Evolutionary conservation across 2,797 vertebrate genomes (phyloP), one percentile per base, ranked within the genome.

Genomic region (Alca torda): DNA sequence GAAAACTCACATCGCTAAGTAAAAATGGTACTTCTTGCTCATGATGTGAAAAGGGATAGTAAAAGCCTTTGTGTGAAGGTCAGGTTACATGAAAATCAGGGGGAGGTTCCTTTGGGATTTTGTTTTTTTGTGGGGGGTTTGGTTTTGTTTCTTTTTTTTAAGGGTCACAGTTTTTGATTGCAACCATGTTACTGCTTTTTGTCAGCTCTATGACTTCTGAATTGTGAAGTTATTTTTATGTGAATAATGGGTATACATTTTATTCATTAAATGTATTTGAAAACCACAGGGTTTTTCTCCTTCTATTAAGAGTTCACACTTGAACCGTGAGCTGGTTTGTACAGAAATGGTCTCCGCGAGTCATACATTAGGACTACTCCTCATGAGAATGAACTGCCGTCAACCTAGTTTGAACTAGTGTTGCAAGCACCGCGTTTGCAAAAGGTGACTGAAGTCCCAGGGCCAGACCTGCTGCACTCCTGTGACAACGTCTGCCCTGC

Each of bases 181-280:
- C 31, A 63, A 43, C 46, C n/a, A 30, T 26, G 28, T 59, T 90
- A 82, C 18, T 63, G 56, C 67, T 93, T 92, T 76, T 61, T 94
- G 56, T 89, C 74, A 95, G 48, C 76, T 95, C 25, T 61, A 72
- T 48, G 68, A 70, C 84, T 94, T 95, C 35, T 79, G 68, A 97
- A 72, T 39, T 94, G 39, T 94, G 91, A 91, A 97, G 75, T 91
- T 94, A 86, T 95, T 87, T 97, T 96, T 90, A 96, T 77, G 88
- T 96, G 80, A 91, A 80, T 72, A 95, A 89, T 65, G 73, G 63
- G 33, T 89, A 94, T 93, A 80, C 33, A 57, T 96, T 96, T 97
- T 96, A 95, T 94, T 97, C 90, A 97, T 97, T 98, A 98, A 97
- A 97, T 53, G 39, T 79, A 96, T 90, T 90, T 96, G 77, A 96